Evolutionary conservation across 2,888 invertebrate genomes (phyloP).

Genomic region (Chalcosyrphus nemorum): DNA sequence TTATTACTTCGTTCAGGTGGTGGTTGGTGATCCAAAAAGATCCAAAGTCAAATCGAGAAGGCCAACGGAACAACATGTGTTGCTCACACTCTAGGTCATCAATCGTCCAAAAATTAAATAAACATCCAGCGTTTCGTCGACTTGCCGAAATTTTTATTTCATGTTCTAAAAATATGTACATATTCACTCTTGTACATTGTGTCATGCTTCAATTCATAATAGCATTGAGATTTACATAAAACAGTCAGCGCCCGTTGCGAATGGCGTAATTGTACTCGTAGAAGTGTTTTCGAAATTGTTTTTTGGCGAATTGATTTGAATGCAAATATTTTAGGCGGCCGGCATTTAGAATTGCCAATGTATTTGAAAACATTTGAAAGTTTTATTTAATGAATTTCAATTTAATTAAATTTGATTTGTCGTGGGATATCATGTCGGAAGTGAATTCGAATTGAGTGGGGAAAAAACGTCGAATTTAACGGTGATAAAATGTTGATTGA

Average conservation of each 20-base stretch:
- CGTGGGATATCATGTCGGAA: no score
- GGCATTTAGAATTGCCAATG: neutral
- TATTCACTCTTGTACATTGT: neutral
- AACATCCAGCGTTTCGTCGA: no score
- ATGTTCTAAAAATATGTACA: conserved; percentile 17
- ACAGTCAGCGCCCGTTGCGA: neutral
- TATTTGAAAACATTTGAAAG: neutral
- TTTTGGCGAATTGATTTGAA: neutral
- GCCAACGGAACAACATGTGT: conserved; percentile 9
- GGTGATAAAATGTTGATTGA: no score
- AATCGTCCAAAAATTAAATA: conserved; percentile 13
- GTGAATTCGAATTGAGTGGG: no score
- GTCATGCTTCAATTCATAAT: neutral
- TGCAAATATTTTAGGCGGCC: neutral
- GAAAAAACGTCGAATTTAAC: no score
- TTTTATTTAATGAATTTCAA: neutral
- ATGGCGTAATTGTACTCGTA: conserved; percentile 10
- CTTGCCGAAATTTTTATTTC: conserved; percentile 1
- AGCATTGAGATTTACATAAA: conserved; percentile 3
- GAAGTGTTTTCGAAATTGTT: neutral
- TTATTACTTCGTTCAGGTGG: conserved; percentile 26
- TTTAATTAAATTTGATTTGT: neutral
- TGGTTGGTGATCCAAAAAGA: neutral
- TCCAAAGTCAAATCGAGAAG: neutral
- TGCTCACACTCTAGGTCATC: conserved; percentile 6